Percentiles rank a stretch among this genome's conserved stretches.
These are phyloP conservation scores for Odontocerum albicorne DNA, from an alignment of 2,888 invertebrate species.

Conservation along the genomic window DNA sequence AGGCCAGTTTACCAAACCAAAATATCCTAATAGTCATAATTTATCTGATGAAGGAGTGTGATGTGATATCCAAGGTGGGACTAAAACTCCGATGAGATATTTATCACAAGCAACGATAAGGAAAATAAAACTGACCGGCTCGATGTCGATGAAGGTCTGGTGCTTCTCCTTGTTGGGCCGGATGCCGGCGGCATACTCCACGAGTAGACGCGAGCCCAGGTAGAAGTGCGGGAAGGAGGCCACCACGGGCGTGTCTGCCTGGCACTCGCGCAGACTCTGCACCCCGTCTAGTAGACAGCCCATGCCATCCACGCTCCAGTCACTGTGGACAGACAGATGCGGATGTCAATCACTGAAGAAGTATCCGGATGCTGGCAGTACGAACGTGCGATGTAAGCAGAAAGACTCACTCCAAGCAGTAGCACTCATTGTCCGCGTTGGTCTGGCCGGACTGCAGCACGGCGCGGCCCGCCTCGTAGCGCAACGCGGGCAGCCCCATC, in stretches of 20 bases:
- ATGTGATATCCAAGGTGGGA: no score
- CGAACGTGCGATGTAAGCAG: no score
- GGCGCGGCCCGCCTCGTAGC: constrained; percentile 51
- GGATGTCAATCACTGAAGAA: no score
- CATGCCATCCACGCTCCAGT: constrained; percentile 50
- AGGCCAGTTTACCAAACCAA: no score
- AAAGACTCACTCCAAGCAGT: constrained; percentile 50
- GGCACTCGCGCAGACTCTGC: constrained; percentile 54
- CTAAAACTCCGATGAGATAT: no score
- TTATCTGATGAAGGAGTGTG: no score
- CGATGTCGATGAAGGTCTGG: constrained; percentile 60
- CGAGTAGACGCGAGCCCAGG: constrained; percentile 56
- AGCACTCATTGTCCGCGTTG: constrained; percentile 55
- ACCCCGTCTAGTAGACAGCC: constrained; percentile 59
- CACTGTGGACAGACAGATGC: no score
- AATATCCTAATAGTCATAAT: no score
- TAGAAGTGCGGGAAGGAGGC: constrained; percentile 69
- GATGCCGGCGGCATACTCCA: constrained; percentile 54
- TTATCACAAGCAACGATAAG: no score
- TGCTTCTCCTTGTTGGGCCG: constrained; percentile 58
- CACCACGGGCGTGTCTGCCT: constrained; percentile 63
- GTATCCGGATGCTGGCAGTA: no score
- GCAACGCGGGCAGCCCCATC: constrained; percentile 52
- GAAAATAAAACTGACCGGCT: constrained; percentile 63
- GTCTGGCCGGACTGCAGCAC: constrained; percentile 50